Evolutionary conservation across 2,888 invertebrate species (phyloP), one percentile per base, ranked within the genome.

Genomic region (Cheilosia pagana): DNA sequence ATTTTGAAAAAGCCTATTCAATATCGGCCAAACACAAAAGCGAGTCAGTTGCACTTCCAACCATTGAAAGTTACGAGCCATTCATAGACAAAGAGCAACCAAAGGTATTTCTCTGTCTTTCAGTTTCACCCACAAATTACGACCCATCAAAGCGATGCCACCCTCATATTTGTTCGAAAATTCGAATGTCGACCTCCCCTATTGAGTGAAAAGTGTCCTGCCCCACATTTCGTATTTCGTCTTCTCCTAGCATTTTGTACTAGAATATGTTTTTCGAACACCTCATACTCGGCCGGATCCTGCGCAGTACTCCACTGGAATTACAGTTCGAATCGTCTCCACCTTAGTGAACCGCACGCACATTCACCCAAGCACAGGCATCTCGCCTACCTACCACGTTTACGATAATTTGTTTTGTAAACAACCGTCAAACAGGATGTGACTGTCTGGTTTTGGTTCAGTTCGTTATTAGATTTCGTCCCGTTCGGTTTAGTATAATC

Each of bases 321-420:
- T 25, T 6, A 3, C 4, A 63, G 14, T 63, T 62, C 70, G 62
- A 81, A 62, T 28, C 16, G 39, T 62, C 67, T 31, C 68, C 75
- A 41, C 48, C 25, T 31, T 1, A 50, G 28, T 81, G 81, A 81
- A 77, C 25, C 16, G 2, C 10, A 52, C 67, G 75, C 75, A 77
- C 39, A 23, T 50, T 23, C 23, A 21, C 14, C 59, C 25, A 10
- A 53, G 35, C 19, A 57, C 59, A 35, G 35, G 35, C 35, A 35
- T 12, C 35, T 35, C 12, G 3, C 65, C 60, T 53, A 31, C 35
- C 45, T 57, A 67, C 70, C 53, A 79, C 79, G 52, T 59, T 63
- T 63, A 76, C 81, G 76, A 45, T 71, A 71, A 71, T 81, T 81
- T 81, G 81, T 81, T 81, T 81, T 77, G 76, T 77, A 81, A 81